A percentile compares a stretch with the other conserved stretches of the same genome.
phyloP scores from a whole-genome alignment of 2,888 invertebrate genomes.

The Chelonus formosanus region DNA sequence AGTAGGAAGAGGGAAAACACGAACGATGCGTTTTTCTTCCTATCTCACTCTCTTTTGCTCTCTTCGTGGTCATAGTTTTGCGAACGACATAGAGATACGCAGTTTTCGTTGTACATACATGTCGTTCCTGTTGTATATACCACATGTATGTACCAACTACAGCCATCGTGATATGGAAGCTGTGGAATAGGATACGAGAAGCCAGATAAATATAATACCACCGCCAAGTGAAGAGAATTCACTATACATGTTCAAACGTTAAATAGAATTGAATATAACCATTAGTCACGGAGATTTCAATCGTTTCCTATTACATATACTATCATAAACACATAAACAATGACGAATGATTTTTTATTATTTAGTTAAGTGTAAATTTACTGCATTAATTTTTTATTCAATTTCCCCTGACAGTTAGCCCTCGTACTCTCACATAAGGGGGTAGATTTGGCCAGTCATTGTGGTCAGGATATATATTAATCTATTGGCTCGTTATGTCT shows the following conservation, averaged over 20 bases:
- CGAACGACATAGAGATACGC: conserved; percentile 19
- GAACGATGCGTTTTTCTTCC: conserved; percentile 11
- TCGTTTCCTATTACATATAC: conserved; percentile 16
- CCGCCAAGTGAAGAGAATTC: neutral
- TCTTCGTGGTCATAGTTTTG: conserved; percentile 17
- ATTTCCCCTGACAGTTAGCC: neutral
- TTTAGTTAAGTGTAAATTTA: neutral
- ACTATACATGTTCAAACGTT: conserved; percentile 14
- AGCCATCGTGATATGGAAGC: no score
- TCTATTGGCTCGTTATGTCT: conserved; percentile 29
- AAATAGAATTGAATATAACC: conserved; percentile 21
- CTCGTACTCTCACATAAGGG: neutral
- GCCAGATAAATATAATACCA: neutral
- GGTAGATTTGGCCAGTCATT: conserved; percentile 17
- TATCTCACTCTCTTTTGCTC: neutral
- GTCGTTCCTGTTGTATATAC: no score
- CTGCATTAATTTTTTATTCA: neutral
- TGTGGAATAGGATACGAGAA: neutral
- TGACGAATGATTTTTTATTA: conserved; percentile 26
- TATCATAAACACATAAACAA: conserved; percentile 3
- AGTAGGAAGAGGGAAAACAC: conserved; percentile 15
- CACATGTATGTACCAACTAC: no score
- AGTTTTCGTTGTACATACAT: neutral
- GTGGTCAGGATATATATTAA: conserved; percentile 20
- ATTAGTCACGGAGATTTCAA: conserved; percentile 29